Conservation (phyloP, 2,888 invertebrate species). For the Ganaspis brasiliensis region DNA sequence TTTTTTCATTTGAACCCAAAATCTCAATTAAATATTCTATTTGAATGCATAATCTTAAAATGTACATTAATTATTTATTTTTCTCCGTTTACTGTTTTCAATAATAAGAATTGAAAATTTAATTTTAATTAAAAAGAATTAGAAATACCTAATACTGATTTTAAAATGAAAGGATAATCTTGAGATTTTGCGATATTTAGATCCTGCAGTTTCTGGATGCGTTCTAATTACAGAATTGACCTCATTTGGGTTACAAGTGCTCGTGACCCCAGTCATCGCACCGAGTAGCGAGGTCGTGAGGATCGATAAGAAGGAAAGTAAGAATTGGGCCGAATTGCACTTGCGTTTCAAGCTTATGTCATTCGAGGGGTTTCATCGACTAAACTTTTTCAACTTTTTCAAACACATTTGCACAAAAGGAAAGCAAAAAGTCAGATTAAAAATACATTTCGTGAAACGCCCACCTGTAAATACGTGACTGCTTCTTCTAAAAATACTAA, state of each 20-base stretch:
- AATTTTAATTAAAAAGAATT: too few species aligned
- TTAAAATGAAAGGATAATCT: background rate
- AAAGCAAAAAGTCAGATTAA: background rate
- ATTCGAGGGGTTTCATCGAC: background rate
- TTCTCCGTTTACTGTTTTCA: too few species aligned
- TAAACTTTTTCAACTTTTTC: background rate
- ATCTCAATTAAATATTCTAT: too few species aligned
- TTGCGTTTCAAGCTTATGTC: slow-evolving; percentile 19
- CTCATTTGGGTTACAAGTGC: slow-evolving; percentile 34
- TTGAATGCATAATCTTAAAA: too few species aligned
- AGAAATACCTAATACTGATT: too few species aligned
- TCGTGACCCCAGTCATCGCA: slow-evolving; percentile 32
- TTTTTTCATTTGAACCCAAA: too few species aligned
- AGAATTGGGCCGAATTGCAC: slow-evolving; percentile 3
- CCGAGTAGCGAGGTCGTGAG: slow-evolving; percentile 2
- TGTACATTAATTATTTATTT: too few species aligned
- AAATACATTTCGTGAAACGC: slow-evolving; percentile 8
- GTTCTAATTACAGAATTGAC: slow-evolving; percentile 27
- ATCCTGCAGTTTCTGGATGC: background rate
- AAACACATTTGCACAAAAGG: background rate
- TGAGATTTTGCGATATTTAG: background rate
- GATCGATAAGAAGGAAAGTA: slow-evolving; percentile 32
- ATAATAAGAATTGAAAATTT: too few species aligned
- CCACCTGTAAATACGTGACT: slow-evolving; percentile 3
- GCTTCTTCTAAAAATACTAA: background rate